Evolutionary conservation across 2,888 invertebrate genomes (phyloP).

Genomic region (Polyploca ridens): DNA sequence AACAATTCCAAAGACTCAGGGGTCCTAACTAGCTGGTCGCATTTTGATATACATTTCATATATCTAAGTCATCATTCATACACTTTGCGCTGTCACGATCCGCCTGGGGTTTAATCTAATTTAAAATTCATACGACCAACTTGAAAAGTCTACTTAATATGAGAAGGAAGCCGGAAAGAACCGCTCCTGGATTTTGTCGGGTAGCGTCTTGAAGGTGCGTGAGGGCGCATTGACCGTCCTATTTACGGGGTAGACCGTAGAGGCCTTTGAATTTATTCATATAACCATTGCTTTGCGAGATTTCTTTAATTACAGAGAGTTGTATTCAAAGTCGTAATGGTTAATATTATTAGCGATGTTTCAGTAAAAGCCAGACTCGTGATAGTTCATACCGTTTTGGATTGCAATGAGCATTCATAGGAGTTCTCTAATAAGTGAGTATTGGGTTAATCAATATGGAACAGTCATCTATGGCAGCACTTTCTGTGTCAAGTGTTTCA

Average conservation of each 20-base stretch:
- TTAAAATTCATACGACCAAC: conserved; percentile 75
- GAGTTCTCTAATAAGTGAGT: conserved; percentile 28
- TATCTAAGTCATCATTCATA: conserved; percentile 77
- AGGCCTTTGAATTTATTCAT: conserved; percentile 58
- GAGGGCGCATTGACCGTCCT: conserved; percentile 74
- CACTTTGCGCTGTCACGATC: conserved; percentile 79
- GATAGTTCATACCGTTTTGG: conserved; percentile 34
- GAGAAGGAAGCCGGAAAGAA: conserved; percentile 42
- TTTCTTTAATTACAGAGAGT: conserved; percentile 46
- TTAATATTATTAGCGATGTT: conserved; percentile 35
- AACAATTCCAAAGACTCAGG: conserved; percentile 25
- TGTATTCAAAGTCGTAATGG: conserved; percentile 34
- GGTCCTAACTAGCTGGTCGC: conserved; percentile 44
- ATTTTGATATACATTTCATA: conserved; percentile 44
- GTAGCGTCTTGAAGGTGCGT: conserved; percentile 63
- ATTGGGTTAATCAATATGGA: neutral
- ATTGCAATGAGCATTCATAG: conserved; percentile 22
- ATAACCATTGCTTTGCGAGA: conserved; percentile 41
- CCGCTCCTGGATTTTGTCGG: conserved; percentile 58
- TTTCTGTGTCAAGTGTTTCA: conserved; percentile 2
- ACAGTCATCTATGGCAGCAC: no score
- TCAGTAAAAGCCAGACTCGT: conserved; percentile 34
- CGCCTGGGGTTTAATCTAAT: conserved; percentile 76
- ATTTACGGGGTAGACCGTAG: conserved; percentile 57
- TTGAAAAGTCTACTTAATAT: conserved; percentile 69